These are phyloP conservation scores for Lipophrys pholis DNA, from an alignment of 2,113 vertebrate species.

Conservation along the genomic window DNA sequence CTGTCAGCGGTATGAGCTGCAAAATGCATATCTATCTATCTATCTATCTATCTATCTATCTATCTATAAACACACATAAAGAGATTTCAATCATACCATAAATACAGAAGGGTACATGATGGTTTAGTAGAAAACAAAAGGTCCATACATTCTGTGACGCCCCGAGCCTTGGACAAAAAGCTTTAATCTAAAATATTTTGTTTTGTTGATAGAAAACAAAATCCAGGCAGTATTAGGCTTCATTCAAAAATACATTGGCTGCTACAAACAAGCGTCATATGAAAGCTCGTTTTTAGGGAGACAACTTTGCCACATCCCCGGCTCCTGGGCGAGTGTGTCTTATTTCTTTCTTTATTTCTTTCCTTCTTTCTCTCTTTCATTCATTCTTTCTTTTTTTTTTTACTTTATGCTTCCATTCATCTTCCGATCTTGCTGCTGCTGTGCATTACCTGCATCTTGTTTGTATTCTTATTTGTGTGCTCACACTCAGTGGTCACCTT, in stretches of 20 bases:
- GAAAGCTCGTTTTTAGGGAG: background rate
- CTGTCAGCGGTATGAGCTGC: too few relatives aligned
- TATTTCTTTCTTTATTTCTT: background rate
- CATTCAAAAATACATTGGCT: background rate
- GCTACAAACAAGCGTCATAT: background rate
- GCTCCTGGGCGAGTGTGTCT: too few relatives aligned
- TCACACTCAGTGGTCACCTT: too few relatives aligned
- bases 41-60: too few relatives aligned
- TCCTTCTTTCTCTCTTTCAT: too few relatives aligned
- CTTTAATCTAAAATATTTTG: background rate
- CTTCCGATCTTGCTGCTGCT: background rate
- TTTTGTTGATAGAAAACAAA: background rate
- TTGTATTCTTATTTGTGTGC: background rate
- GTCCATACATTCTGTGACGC: background rate
- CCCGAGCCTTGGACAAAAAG: too few relatives aligned
- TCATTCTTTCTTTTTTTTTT: background rate
- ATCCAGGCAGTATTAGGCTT: background rate
- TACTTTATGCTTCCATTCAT: background rate
- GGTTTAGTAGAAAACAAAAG: background rate
- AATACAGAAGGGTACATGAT: background rate
- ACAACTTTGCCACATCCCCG: background rate
- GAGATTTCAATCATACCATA: background rate
- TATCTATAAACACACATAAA: too few relatives aligned
- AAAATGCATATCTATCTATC: too few relatives aligned
- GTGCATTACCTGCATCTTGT: background rate